A percentile compares a stretch with the other conserved stretches of the same genome.
Conservation (phyloP, 2,888 invertebrate species). For the Noctua janthe region DNA sequence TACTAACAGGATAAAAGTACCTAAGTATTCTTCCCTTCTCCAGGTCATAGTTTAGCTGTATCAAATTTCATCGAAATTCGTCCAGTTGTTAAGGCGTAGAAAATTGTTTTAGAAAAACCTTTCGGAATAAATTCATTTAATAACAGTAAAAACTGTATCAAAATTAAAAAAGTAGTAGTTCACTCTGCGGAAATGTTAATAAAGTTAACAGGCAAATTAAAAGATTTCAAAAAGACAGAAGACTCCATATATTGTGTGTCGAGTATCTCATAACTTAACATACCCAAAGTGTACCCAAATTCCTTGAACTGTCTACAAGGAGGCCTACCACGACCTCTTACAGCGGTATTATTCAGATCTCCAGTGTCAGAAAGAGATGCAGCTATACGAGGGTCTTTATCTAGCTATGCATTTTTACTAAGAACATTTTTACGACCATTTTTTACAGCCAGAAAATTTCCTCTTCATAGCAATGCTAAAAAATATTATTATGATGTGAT, state of each 20-base stretch:
- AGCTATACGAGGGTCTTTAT: neutral
- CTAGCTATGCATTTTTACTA: constrained; percentile 17
- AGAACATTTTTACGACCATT: constrained; percentile 32
- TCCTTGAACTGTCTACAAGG: neutral
- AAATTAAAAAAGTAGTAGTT: neutral
- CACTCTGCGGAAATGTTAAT: neutral
- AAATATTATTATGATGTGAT: constrained; percentile 22
- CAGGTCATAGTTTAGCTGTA: too few relatives aligned
- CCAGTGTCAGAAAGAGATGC: neutral
- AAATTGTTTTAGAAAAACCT: too few relatives aligned
- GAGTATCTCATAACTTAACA: neutral
- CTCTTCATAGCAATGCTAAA: constrained; percentile 23
- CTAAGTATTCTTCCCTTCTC: too few relatives aligned
- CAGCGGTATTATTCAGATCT: neutral
- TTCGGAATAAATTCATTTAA: too few relatives aligned
- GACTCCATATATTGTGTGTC: neutral
- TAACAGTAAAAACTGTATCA: too few relatives aligned
- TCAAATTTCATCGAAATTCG: too few relatives aligned
- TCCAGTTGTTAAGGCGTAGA: too few relatives aligned
- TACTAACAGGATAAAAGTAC: too few relatives aligned
- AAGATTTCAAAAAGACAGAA: neutral
- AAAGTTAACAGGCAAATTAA: neutral
- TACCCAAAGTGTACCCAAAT: neutral
- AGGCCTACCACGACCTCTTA: neutral
- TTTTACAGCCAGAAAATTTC: constrained; percentile 30